Evolutionary conservation across 92 coral and sea anemone species (phyloP).

Genomic region (Chrysogorgia sp.): DNA sequence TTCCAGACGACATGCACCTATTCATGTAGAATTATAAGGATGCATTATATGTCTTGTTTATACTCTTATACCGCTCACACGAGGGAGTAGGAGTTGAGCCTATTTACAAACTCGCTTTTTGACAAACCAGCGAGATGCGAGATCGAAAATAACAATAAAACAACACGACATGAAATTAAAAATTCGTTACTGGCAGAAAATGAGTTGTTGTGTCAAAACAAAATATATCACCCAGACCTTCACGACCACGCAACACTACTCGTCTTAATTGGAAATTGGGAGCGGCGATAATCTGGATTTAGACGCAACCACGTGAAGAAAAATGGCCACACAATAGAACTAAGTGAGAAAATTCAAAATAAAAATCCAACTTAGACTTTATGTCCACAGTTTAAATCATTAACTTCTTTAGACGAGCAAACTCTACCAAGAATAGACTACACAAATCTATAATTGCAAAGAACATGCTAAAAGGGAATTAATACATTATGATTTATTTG

Average conservation of each 20-base stretch:
- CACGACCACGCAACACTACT: constrained; percentile 42
- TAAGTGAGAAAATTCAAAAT: constrained; percentile 9
- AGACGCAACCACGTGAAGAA: constrained; percentile 30
- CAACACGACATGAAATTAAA: background rate
- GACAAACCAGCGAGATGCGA: background rate
- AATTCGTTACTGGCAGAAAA: constrained; percentile 14
- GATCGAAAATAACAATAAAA: background rate
- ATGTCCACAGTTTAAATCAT: constrained; percentile 4
- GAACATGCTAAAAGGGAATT: background rate
- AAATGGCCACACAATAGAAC: constrained; percentile 17
- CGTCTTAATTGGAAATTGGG: constrained; percentile 27
- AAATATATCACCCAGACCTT: constrained; percentile 28
- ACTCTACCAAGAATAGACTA: background rate
- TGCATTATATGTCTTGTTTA: background rate
- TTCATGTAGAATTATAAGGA: background rate
- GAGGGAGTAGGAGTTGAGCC: no score
- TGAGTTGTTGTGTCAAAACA: constrained; percentile 8
- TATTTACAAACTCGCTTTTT: no score
- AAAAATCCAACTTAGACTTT: background rate
- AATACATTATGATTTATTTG: background rate
- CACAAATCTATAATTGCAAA: background rate
- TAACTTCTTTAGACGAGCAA: background rate
- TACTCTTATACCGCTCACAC: no score
- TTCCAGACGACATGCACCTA: background rate
- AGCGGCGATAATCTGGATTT: constrained; percentile 41